Evolutionary conservation across 2,113 vertebrate species (phyloP).

Genomic region (Vulpes vulpes): DNA sequence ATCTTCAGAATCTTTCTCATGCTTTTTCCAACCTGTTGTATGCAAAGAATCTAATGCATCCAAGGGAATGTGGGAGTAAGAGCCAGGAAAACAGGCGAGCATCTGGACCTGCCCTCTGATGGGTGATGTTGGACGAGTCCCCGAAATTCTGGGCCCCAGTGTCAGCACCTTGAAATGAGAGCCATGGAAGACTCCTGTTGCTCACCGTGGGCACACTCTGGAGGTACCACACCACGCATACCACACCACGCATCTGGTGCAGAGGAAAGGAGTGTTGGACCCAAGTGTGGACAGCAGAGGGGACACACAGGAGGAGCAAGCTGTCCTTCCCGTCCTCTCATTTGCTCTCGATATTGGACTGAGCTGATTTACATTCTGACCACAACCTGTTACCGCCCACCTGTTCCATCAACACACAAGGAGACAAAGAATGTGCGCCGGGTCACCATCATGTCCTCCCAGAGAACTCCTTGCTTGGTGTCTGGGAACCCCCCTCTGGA

Average conservation of each 20-base stretch:
- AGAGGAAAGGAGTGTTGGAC: not conserved
- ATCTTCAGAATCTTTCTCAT: not conserved
- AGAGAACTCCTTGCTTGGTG: not conserved
- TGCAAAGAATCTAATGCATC: not conserved
- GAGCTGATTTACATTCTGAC: not conserved
- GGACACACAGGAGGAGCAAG: not conserved
- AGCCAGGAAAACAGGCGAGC: not conserved
- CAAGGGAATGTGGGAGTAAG: not conserved
- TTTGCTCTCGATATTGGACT: not conserved
- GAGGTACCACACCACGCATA: not conserved
- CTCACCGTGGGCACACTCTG: not conserved
- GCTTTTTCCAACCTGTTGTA: not conserved
- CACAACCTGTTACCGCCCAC: not conserved
- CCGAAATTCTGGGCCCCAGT: not conserved
- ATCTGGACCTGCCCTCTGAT: not conserved
- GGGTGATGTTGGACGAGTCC: not conserved
- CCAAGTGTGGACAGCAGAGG: not conserved
- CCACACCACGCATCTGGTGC: not conserved
- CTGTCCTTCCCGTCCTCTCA: not conserved
- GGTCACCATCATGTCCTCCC: not conserved
- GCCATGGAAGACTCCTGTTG: not conserved
- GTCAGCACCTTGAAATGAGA: not conserved
- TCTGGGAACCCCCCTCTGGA: not conserved
- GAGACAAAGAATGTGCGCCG: fast-evolving
- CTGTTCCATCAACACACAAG: not conserved